These are phyloP conservation scores for Pelobates cultripes DNA, from an alignment of 2,797 vertebrate species.

Conservation along the genomic window DNA sequence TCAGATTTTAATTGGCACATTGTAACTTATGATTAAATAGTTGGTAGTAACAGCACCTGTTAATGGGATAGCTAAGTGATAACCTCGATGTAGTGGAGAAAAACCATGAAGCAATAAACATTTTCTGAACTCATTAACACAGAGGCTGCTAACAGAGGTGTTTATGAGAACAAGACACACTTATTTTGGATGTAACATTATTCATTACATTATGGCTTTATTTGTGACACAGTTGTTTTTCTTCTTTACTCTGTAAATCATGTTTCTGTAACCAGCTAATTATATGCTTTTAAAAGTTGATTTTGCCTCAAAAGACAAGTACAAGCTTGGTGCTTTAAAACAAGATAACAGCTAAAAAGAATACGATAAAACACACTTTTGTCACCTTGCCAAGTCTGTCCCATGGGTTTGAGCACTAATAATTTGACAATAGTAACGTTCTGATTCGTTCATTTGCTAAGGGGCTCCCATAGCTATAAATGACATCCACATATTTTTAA, in stretches of 20 bases:
- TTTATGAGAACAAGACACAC: slow-evolving; percentile 54
- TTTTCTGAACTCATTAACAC: slow-evolving; percentile 56
- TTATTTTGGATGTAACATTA: slow-evolving; percentile 48
- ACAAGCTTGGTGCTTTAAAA: not conserved
- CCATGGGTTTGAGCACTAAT: slow-evolving; percentile 30
- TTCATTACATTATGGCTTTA: slow-evolving; percentile 36
- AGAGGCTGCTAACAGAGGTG: slow-evolving; percentile 51
- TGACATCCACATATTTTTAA: slow-evolving; percentile 30
- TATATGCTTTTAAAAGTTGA: slow-evolving; percentile 35
- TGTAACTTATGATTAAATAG: slow-evolving; percentile 58
- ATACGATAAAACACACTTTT: slow-evolving; percentile 1
- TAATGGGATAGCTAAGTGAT: slow-evolving; percentile 56
- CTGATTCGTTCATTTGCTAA: slow-evolving; percentile 26
- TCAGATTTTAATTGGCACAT: slow-evolving; percentile 52
- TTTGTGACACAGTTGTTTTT: slow-evolving; percentile 2
- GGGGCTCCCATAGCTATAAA: slow-evolving; percentile 25
- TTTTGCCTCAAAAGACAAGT: slow-evolving; percentile 29
- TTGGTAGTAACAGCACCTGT: slow-evolving; percentile 53
- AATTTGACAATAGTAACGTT: slow-evolving; percentile 33
- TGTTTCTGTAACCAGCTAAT: slow-evolving; percentile 34
- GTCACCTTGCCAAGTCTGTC: slow-evolving; percentile 14
- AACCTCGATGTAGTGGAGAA: slow-evolving; percentile 44
- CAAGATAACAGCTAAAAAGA: slow-evolving; percentile 4
- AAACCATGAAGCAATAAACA: slow-evolving; percentile 42
- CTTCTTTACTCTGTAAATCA: slow-evolving; percentile 53